phyloP scores from a whole-genome alignment of 2,113 vertebrate genomes.

The Herpetotheres cachinnans region DNA sequence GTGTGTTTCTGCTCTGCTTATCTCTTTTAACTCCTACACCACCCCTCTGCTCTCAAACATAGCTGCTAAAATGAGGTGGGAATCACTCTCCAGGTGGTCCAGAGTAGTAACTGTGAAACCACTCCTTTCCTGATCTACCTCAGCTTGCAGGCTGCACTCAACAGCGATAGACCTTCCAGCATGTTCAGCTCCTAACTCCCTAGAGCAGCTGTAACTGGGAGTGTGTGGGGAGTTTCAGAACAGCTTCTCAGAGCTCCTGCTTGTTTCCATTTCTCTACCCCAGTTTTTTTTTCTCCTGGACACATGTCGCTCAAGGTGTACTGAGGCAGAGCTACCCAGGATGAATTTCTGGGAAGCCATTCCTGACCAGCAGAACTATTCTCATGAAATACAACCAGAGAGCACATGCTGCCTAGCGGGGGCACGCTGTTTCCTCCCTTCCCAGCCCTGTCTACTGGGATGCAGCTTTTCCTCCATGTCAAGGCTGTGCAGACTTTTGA shows the following conservation, averaged over 20 bases:
- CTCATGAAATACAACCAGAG: not conserved
- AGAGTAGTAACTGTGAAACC: not conserved
- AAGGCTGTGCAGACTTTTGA: not conserved
- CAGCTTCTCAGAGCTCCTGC: not conserved
- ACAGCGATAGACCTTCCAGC: not conserved
- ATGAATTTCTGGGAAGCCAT: not conserved
- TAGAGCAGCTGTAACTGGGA: not conserved
- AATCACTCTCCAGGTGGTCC: not conserved
- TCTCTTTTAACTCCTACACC: not conserved
- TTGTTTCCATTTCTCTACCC: not conserved
- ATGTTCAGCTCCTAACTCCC: not conserved
- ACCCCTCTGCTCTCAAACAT: not conserved
- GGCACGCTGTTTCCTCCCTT: not conserved
- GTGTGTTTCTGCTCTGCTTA: not conserved
- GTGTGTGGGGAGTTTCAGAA: not conserved
- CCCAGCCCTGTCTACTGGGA: not conserved
- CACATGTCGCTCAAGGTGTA: fast-evolving
- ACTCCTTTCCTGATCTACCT: not conserved
- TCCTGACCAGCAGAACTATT: not conserved
- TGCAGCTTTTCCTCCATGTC: fast-evolving
- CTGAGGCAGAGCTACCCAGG: not conserved
- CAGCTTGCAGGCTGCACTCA: not conserved
- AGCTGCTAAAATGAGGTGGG: not conserved
- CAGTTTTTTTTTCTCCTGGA: not conserved
- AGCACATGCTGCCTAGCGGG: fast-evolving